These are phyloP conservation scores for Oryctolagus cuniculus DNA, from an alignment of 2,113 vertebrate genomes.

Conservation along the genomic window DNA sequence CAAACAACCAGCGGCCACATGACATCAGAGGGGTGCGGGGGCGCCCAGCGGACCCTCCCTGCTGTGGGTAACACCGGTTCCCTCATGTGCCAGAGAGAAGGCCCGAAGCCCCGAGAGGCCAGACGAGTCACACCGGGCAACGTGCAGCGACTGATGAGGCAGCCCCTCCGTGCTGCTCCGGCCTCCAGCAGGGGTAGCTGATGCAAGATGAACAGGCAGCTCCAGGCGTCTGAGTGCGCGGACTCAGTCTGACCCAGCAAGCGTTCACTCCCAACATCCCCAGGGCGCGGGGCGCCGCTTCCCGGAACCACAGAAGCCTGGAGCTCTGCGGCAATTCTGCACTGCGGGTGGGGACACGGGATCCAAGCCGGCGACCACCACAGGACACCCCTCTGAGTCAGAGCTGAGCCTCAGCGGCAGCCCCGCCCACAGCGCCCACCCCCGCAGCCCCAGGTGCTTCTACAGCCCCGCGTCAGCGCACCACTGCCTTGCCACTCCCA, in stretches of 20 bases:
- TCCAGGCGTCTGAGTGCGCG: neutral
- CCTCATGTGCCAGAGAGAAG: too few relatives aligned
- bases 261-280: too few relatives aligned
- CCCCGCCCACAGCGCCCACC: fast-evolving
- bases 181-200: neutral
- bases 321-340: neutral
- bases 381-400: too few relatives aligned
- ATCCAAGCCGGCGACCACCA: too few relatives aligned
- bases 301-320: neutral
- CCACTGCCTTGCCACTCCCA: too few relatives aligned
- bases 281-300: neutral
- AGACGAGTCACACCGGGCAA: neutral
- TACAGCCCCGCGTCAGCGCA: too few relatives aligned
- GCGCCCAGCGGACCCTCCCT: neutral
- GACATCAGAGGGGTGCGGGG: neutral
- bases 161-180: neutral
- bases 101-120: neutral
- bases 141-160: too few relatives aligned
- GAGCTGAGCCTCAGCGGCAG: too few relatives aligned
- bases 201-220: neutral
- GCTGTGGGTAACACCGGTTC: neutral
- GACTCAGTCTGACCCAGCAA: neutral
- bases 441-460: neutral
- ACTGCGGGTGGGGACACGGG: neutral
- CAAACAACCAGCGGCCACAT: neutral